Conservation (phyloP, 1,140 invertebrate genomes). For the Mya arenaria region DNA sequence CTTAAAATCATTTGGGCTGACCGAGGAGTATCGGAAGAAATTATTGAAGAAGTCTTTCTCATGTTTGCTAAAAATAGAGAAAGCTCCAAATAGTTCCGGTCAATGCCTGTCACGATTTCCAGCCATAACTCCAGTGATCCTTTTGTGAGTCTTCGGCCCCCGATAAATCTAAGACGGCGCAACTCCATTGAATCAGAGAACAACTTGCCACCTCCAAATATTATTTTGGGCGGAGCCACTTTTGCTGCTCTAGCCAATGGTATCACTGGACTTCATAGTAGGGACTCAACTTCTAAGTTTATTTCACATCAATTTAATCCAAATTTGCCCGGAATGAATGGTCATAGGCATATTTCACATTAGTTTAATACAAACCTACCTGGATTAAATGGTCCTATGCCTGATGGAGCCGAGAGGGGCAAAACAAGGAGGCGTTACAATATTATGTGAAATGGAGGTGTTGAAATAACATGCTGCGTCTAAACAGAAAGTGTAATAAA, state of each 20-base stretch:
- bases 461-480: too few species aligned
- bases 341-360: neutral
- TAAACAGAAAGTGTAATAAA: too few species aligned
- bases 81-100: constrained; percentile 50
- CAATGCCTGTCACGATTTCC: constrained; percentile 50
- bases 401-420: neutral
- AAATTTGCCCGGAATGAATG: neutral
- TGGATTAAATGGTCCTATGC: constrained; percentile 38
- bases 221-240: constrained; percentile 22
- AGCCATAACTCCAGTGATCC: constrained; percentile 50
- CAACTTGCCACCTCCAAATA: neutral
- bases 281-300: constrained; percentile 13
- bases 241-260: constrained; percentile 38
- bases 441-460: too few species aligned
- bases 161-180: constrained; percentile 48
- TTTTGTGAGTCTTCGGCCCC: constrained; percentile 44
- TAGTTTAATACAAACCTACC: constrained; percentile 46
- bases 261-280: constrained; percentile 15
- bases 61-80: constrained; percentile 49
- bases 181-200: too few species aligned
- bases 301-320: constrained; percentile 3
- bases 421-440: constrained; percentile 48
- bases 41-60: constrained; percentile 47
- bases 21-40: constrained; percentile 51
- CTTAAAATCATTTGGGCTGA: constrained; percentile 49